Conservation (phyloP, 2,113 vertebrate genomes). For the Lycaon pictus region DNA sequence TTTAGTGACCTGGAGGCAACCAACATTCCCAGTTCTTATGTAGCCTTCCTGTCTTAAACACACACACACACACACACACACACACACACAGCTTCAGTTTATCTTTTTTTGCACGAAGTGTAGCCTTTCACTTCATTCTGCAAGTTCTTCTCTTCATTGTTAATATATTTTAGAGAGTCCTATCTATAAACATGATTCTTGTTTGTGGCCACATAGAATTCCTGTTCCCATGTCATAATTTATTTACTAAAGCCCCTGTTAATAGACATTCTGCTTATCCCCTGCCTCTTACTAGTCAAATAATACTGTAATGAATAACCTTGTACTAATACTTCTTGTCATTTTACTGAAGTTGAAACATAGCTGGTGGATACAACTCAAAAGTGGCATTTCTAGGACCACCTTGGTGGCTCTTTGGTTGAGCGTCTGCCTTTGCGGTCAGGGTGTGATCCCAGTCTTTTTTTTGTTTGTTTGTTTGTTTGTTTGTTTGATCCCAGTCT, state of each 20-base stretch:
- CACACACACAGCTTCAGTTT: background rate
- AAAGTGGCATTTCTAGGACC: background rate
- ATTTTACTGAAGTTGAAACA: background rate
- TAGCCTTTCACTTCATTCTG: background rate
- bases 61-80: rapidly evolving
- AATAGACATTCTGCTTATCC: background rate
- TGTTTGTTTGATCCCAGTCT: too few relatives aligned
- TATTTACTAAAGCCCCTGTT: background rate
- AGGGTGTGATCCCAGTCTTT: too few relatives aligned
- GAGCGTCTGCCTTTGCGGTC: too few relatives aligned
- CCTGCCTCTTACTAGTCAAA: background rate
- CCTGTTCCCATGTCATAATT: background rate
- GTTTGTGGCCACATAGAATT: background rate
- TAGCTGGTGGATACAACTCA: background rate
- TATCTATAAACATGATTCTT: background rate
- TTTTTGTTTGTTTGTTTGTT: too few relatives aligned
- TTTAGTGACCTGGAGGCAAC: background rate
- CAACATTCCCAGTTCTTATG: background rate
- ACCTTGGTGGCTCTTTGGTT: too few relatives aligned
- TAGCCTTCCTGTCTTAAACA: background rate
- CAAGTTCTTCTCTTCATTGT: background rate
- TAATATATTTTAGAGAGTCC: background rate
- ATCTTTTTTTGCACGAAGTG: background rate
- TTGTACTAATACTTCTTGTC: background rate
- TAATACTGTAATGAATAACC: background rate